Conservation (phyloP, 35 echinoderm and acorn worm species). For the Lytechinus pictus region DNA sequence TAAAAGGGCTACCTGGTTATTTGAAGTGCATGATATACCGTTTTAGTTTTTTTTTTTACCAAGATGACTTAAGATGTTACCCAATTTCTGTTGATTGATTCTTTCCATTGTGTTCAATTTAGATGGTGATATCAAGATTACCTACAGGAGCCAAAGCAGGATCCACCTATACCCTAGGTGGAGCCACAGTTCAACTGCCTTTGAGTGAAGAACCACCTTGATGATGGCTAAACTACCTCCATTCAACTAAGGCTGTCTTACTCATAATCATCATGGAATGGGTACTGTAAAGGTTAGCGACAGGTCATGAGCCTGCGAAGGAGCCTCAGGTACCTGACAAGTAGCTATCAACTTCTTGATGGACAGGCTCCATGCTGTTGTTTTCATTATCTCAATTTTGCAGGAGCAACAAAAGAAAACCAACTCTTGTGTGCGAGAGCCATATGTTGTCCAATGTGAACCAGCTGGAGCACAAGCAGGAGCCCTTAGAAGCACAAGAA, state of each 20-base stretch:
- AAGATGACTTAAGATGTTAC: background rate
- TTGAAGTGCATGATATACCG: too few species aligned
- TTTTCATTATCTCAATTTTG: too few species aligned
- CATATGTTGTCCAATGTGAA: too few species aligned
- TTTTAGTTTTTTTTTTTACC: too few species aligned
- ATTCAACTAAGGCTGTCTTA: too few species aligned
- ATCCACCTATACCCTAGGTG: conserved; percentile 22
- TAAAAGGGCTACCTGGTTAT: too few species aligned
- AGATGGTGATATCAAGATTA: conserved; percentile 49
- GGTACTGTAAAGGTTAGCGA: background rate
- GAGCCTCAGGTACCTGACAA: background rate
- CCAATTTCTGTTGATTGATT: background rate
- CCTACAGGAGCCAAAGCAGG: conserved; percentile 26
- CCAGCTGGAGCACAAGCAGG: too few species aligned
- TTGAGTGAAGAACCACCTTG: conserved; percentile 30
- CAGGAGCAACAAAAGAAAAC: too few species aligned
- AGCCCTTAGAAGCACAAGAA: too few species aligned
- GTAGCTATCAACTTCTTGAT: background rate
- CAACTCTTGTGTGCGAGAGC: too few species aligned
- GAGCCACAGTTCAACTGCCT: background rate
- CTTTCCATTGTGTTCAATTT: background rate
- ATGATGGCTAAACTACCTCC: background rate
- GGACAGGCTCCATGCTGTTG: background rate
- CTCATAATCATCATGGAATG: too few species aligned
- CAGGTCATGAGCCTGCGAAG: background rate